Base-by-base conservation (phyloP, 2,888 invertebrate species). In the Folsomia candida region DNA sequence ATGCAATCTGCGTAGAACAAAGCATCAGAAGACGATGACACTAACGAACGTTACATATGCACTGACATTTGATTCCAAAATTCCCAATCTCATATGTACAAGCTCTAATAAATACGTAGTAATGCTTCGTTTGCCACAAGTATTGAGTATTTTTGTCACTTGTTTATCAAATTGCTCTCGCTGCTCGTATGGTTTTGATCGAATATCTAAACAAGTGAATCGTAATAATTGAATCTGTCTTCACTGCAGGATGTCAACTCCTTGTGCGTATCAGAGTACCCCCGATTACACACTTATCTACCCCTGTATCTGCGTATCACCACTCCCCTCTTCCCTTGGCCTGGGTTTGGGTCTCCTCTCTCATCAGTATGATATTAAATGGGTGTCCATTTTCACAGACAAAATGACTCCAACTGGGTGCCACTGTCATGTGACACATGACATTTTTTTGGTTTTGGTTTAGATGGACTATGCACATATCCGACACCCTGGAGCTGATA, bases 401-500 rank as follows among this genome's bases (percentile, higher is more conserved):
- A 14, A 37, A 37, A 37, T 37, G 37, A 9, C 37, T 37, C 37
- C 37, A 37, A 37, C 4, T 37, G 37, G 37, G 14, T 9, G 14
- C 6, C 6, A 14, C 6, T 37, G 37, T 37, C 37, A 37, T 37
- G 37, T 37, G 37, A 37, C 37, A 37, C 37, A 14, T 9, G 4
- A 37, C 37, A 37, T 4, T 37, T 9, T 37, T 37, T 37, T 37
- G 37, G 37, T 4, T n/a, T n/a, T n/a, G n/a, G n/a, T n/a, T n/a
- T n/a, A n/a, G n/a, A n/a, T n/a, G n/a, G n/a, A n/a, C n/a, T n/a
- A 37, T 37, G 37, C 37, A 9, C 14, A 37, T 37, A 37, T 37
- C 25, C 62, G 62, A 27, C 62, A 62, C 62, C 62, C 62, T 22
- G 62, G 62, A 62, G 62, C 62, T 9, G 37, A 37, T 37, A 37